These are phyloP conservation scores for Sebastes fasciatus DNA, from an alignment of 2,113 vertebrate species.

Conservation along the genomic window DNA sequence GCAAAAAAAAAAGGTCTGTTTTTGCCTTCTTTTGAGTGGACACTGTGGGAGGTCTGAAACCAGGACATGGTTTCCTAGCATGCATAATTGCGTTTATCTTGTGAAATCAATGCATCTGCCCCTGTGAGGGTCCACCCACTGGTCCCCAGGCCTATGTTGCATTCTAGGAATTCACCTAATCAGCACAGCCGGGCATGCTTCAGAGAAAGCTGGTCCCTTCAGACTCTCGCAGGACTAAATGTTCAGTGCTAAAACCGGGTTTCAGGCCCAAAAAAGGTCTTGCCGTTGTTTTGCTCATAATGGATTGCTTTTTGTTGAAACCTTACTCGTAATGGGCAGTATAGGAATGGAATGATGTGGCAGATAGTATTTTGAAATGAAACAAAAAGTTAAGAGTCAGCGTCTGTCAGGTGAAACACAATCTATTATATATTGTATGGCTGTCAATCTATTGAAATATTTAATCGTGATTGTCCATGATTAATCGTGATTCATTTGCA, in stretches of 20 bases:
- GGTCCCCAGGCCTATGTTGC: constrained; percentile 16
- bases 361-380: too few species aligned
- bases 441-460: too few species aligned
- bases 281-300: not conserved
- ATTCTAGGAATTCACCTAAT: constrained; percentile 61
- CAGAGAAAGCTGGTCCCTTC: constrained; percentile 41
- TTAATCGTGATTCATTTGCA: too few species aligned
- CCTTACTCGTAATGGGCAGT: not conserved
- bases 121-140: constrained; percentile 26
- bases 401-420: not conserved
- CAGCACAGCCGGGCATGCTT: constrained; percentile 27
- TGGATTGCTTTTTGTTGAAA: not conserved
- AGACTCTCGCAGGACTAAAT: constrained; percentile 7
- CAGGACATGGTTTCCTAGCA: constrained; percentile 32
- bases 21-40: constrained; percentile 32
- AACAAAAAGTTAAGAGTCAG: too few species aligned
- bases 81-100: constrained; percentile 56
- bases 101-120: constrained; percentile 55
- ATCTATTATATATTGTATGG: not conserved
- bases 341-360: not conserved
- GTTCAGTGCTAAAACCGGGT: constrained; percentile 10
- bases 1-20: constrained; percentile 4
- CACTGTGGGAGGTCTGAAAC: constrained; percentile 32
- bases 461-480: too few species aligned
- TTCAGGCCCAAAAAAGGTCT: not conserved